Base-by-base conservation (phyloP, 2,797 vertebrate species). In the Caiman crocodilus region DNA sequence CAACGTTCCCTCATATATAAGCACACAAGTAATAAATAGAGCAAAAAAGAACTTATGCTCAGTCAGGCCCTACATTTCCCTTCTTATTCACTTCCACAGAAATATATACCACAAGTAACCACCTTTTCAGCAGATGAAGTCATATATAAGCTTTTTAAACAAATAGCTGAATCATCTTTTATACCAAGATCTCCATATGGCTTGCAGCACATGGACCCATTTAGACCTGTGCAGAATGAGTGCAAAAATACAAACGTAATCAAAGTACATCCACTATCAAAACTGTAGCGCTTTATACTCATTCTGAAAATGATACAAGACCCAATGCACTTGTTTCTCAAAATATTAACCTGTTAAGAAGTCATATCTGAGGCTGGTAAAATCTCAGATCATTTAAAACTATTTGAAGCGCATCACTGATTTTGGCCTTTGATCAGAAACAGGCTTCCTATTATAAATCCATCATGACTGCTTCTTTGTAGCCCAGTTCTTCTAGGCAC, bases 41-140 rank as follows among this genome's bases (percentile, higher is more conserved):
- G 26, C 12, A 30, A 65, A 65, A 82, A 4, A 89, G 71, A 56
- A 9, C 14, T 42, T 58, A 10, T 25, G 5, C 71, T 5, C 6
- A 76, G 57, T 26, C 59, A 14, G 0, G 3, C 50, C 86, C 57
- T 90, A 32, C 32, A 56, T 89, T 76, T 94, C 86, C 86, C 64
- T 78, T 11, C 65, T 32, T 69, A 21, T 80, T 76, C 32, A 28
- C 14, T 6, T 64, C 64, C 63, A 42, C 6, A 9, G 67, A 86
- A 90, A 88, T 4, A 13, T 5, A 17, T 10, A 21, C 73, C 2
- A 16, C 14, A 50, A 59, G 32, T 13, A 8, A 23, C 35, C 1
- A 3, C 4, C 55, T 14, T 79, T 56, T 85, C 63, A 91, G 75
- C 50, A 85, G 26, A 21, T n/a, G 3, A 32, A 30, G 21, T 74